A percentile compares a stretch with the other conserved stretches of the same genome.
Conservation (phyloP, 1,140 invertebrate species). For the Melanaphis sacchari region DNA sequence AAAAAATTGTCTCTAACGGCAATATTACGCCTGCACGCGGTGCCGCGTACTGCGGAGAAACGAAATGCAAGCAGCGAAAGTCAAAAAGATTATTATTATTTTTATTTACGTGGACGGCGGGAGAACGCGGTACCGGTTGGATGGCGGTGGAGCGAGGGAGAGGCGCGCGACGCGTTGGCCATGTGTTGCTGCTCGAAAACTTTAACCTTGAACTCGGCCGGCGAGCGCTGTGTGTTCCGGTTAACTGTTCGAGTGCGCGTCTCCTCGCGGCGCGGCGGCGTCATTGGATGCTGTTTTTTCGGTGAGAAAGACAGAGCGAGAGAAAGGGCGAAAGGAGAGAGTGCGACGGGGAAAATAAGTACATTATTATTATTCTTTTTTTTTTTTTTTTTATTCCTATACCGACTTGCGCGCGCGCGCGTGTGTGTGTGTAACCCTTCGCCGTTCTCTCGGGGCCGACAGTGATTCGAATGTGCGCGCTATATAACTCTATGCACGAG, state of each 20-base stretch:
- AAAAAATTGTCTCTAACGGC: constrained; percentile 39
- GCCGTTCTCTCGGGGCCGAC: constrained; percentile 21
- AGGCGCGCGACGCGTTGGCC: constrained; percentile 34
- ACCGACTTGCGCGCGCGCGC: background rate
- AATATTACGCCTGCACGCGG: background rate
- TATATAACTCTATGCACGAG: background rate
- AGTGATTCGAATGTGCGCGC: constrained; percentile 27
- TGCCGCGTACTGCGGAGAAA: background rate
- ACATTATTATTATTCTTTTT: constrained; percentile 27
- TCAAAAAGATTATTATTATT: constrained; percentile 35
- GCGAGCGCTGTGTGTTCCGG: constrained; percentile 44
- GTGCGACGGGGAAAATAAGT: constrained; percentile 24
- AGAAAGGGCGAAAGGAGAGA: background rate
- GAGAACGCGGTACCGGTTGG: background rate
- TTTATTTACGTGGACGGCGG: background rate
- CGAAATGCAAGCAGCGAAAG: constrained; percentile 49
- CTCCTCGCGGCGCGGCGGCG: background rate
- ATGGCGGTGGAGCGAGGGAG: background rate
- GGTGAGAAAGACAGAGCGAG: background rate
- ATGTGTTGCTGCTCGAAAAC: constrained; percentile 43
- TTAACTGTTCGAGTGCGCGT: constrained; percentile 46
- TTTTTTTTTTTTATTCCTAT: too few relatives aligned
- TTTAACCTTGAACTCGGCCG: constrained; percentile 58
- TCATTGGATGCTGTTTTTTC: constrained; percentile 54
- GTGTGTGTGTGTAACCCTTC: background rate